Conservation (phyloP, 2,797 vertebrate genomes). For the Hippocampus kuda region DNA sequence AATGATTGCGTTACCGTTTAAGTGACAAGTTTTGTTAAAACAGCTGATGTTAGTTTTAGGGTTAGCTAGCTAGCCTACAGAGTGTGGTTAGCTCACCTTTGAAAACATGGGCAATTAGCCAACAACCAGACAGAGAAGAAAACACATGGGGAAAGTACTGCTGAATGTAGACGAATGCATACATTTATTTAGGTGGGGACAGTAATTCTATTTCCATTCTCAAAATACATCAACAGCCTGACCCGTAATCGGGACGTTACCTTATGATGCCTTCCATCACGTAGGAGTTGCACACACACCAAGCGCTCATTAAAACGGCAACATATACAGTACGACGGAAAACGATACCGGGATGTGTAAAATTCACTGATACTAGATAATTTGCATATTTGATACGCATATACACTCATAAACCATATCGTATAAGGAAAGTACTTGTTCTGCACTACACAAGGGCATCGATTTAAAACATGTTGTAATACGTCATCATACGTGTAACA, state of each 20-base stretch:
- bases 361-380: background rate
- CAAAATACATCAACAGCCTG: background rate
- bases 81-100: constrained; percentile 35
- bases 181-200: constrained; percentile 22
- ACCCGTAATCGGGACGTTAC: background rate
- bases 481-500: background rate
- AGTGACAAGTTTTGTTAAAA: constrained; percentile 17
- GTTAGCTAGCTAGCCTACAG: constrained; percentile 28
- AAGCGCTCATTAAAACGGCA: background rate
- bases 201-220: background rate
- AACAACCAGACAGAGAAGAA: background rate
- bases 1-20: background rate
- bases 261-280: constrained; percentile 8
- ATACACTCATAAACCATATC: background rate
- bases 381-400: background rate
- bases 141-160: constrained; percentile 31
- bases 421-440: background rate
- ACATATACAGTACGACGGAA: background rate
- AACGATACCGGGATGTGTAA: background rate
- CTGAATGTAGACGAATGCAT: constrained; percentile 28
- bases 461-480: background rate
- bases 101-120: constrained; percentile 29
- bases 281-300: background rate
- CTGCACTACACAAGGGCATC: background rate
- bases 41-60: constrained; percentile 22